phyloP scores from a whole-genome alignment of 2,888 invertebrate species.

The Tupiocoris notatus region DNA sequence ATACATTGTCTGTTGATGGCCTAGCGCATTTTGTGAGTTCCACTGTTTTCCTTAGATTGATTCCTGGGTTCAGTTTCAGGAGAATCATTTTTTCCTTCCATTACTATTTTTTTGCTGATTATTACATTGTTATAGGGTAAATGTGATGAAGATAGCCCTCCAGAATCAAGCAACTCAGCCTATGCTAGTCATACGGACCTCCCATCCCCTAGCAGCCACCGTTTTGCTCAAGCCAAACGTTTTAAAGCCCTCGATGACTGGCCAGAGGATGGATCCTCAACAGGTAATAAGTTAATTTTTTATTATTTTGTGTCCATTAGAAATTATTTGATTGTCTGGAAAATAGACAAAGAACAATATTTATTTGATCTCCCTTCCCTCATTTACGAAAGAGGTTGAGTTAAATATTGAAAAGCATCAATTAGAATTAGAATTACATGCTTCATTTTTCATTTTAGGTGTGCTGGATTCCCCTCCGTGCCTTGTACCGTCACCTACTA shows the following conservation, averaged over 20 bases:
- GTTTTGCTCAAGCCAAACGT: constrained; percentile 11
- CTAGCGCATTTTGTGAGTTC: constrained; percentile 61
- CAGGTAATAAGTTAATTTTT: constrained; percentile 3
- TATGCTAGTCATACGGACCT: constrained; percentile 14
- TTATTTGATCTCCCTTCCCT: too few species aligned
- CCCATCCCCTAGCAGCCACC: constrained; percentile 1
- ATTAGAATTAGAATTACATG: too few species aligned
- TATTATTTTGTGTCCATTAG: too few species aligned
- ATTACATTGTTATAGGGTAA: constrained; percentile 7
- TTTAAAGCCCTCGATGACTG: constrained; percentile 27
- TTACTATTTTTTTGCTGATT: too few species aligned
- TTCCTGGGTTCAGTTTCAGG: background rate
- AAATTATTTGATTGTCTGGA: too few species aligned
- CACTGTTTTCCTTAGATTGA: too few species aligned
- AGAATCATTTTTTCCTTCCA: background rate
- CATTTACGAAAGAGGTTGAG: too few species aligned
- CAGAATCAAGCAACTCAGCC: background rate
- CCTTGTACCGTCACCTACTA: constrained; percentile 42
- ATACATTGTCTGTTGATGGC: constrained; percentile 77
- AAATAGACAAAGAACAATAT: too few species aligned
- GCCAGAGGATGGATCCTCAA: constrained; percentile 24
- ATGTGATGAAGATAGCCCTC: constrained; percentile 27
- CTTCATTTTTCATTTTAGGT: constrained; percentile 1
- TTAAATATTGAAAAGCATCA: too few species aligned
- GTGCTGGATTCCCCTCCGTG: constrained; percentile 21